phyloP scores from a whole-genome alignment of 2,888 invertebrate genomes.

The Galeopsomyia nigrocyanea region DNA sequence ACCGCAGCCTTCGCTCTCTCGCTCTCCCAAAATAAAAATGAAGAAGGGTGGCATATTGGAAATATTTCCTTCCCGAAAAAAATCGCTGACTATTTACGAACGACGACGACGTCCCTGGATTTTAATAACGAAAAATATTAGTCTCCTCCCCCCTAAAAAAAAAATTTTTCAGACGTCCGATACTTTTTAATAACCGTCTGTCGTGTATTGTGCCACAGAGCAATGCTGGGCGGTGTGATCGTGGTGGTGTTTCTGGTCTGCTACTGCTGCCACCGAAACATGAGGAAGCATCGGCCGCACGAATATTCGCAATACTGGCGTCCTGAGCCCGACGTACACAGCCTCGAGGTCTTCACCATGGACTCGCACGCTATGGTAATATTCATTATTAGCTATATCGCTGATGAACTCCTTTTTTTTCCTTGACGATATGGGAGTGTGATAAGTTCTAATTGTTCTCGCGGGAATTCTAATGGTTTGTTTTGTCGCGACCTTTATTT shows the following conservation, averaged over 20 bases:
- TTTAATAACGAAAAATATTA: no score
- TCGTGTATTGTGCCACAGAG: constrained; percentile 70
- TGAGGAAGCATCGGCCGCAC: constrained; percentile 70
- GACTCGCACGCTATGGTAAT: constrained; percentile 68
- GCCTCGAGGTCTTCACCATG: constrained; percentile 72
- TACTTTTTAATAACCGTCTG: no score
- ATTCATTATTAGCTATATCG: constrained; percentile 6
- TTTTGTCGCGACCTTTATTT: constrained; percentile 14
- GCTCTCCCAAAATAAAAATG: no score
- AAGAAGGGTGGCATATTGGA: no score
- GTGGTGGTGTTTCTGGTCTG: constrained; percentile 83
- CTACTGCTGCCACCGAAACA: constrained; percentile 78
- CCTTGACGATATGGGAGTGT: constrained; percentile 4
- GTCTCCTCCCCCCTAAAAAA: no score
- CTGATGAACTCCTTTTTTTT: not conserved
- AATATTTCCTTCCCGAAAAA: no score
- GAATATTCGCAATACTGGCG: constrained; percentile 70
- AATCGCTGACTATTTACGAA: no score
- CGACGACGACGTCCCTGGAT: no score
- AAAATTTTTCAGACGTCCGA: no score
- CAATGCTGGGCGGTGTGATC: constrained; percentile 83
- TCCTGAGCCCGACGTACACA: constrained; percentile 70
- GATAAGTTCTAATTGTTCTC: constrained; percentile 9
- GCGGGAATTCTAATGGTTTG: constrained; percentile 24
- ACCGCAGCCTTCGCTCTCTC: no score